Evolutionary conservation across 2,797 vertebrate genomes (phyloP).

Genomic region (Sebastes itinus): DNA sequence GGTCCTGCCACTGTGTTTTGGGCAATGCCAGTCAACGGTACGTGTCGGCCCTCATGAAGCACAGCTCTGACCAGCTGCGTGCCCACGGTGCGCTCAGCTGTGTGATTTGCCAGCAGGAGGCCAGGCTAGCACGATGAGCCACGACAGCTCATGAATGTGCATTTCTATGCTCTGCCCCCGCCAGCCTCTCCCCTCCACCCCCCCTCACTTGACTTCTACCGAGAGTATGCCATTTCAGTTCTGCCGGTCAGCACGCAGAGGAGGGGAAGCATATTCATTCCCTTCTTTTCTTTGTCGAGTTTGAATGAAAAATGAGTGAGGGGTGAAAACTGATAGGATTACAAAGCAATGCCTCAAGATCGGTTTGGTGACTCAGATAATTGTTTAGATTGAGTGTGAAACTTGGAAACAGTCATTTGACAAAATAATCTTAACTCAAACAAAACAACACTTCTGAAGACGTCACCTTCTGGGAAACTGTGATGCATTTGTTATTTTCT

Average conservation of each 20-base stretch:
- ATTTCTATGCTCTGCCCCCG: background rate
- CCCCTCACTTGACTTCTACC: background rate
- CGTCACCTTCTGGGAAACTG: background rate
- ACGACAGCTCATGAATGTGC: constrained; percentile 46
- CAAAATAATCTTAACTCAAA: background rate
- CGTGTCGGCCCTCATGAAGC: background rate
- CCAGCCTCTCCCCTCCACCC: background rate
- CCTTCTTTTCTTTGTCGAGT: background rate
- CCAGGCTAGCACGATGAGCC: constrained; percentile 10
- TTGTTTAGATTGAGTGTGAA: background rate
- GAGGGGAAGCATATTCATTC: background rate
- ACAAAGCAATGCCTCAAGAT: background rate
- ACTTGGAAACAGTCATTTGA: background rate
- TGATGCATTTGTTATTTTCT: background rate
- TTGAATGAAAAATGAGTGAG: background rate
- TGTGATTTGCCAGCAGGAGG: constrained; percentile 42
- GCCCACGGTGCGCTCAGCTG: constrained; percentile 26
- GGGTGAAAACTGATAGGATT: background rate
- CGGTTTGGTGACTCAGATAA: background rate
- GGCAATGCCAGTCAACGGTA: background rate
- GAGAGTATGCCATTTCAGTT: constrained; percentile 7
- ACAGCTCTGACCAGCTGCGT: constrained; percentile 32
- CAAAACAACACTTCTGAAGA: background rate
- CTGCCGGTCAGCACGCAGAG: background rate
- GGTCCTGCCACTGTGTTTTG: background rate